Evolutionary conservation across 2,888 invertebrate genomes (phyloP).

Genomic region (Agonopterix alstromeriana): DNA sequence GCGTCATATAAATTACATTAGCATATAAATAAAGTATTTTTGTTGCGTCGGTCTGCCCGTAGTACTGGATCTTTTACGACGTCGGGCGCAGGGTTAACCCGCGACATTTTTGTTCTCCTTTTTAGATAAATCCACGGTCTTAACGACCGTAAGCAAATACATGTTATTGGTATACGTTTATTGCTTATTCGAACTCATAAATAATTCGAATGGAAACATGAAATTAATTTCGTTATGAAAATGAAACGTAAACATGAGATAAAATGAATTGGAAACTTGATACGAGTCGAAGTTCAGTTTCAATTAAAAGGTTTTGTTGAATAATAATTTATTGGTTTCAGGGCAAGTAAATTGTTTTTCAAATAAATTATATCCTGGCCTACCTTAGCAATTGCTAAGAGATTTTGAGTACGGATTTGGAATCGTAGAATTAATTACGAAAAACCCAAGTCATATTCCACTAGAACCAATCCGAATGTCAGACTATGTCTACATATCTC

Average conservation of each 20-base stretch:
- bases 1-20: conserved; percentile 77
- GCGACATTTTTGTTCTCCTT: conserved; percentile 70
- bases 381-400: too few species aligned
- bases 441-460: background rate
- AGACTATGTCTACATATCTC: too few species aligned
- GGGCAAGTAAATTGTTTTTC: background rate
- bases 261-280: conserved; percentile 9
- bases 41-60: conserved; percentile 57
- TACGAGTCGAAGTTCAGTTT: conserved; percentile 5
- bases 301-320: conserved; percentile 3
- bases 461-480: conserved; percentile 2
- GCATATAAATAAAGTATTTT: conserved; percentile 77
- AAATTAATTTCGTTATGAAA: conserved; percentile 70
- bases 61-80: conserved; percentile 68
- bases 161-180: conserved; percentile 71
- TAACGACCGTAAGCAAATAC: conserved; percentile 73
- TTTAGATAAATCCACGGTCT: conserved; percentile 72
- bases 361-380: too few species aligned
- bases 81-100: conserved; percentile 53
- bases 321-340: conserved; percentile 1
- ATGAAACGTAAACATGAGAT: conserved; percentile 39
- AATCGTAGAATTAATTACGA: too few species aligned
- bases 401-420: too few species aligned
- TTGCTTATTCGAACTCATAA: conserved; percentile 72
- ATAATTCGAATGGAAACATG: conserved; percentile 65